phyloP scores from a whole-genome alignment of 1,140 invertebrate species.

The Macrocentrus cingulum region DNA sequence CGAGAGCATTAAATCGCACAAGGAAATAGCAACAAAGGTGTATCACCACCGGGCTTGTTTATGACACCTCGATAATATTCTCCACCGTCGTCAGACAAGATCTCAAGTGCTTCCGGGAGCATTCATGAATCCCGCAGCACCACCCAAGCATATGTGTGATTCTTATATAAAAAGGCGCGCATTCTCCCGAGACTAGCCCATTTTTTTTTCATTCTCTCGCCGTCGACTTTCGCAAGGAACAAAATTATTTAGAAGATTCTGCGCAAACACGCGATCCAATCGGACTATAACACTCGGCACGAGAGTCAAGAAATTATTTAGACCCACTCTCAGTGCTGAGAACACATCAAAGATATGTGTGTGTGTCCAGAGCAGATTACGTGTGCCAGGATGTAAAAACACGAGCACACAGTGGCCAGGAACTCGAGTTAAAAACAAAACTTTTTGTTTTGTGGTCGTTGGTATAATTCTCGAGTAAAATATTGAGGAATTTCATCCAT shows the following conservation, averaged over 20 bases:
- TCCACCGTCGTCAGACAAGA: constrained; percentile 7
- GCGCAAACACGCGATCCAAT: no score
- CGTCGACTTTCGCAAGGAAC: neutral
- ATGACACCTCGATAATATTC: constrained; percentile 29
- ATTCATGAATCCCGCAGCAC: constrained; percentile 15
- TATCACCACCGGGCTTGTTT: constrained; percentile 20
- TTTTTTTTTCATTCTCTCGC: no score
- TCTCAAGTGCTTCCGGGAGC: constrained; percentile 9
- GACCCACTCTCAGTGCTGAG: neutral
- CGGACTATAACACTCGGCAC: no score
- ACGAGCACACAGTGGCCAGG: neutral
- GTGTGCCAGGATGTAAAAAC: constrained; percentile 1
- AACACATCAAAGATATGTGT: neutral
- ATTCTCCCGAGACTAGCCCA: no score
- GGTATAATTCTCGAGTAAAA: no score
- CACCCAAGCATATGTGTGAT: neutral
- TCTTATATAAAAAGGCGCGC: no score
- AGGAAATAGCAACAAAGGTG: constrained; percentile 17
- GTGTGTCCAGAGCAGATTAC: no score
- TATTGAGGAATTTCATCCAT: no score
- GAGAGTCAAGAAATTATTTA: neutral
- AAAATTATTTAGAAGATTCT: neutral
- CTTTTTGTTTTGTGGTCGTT: no score
- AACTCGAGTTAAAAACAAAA: no score
- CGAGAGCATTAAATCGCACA: constrained; percentile 13